Conservation (phyloP, 2,888 invertebrate genomes). For the Autographa pulchrina region DNA sequence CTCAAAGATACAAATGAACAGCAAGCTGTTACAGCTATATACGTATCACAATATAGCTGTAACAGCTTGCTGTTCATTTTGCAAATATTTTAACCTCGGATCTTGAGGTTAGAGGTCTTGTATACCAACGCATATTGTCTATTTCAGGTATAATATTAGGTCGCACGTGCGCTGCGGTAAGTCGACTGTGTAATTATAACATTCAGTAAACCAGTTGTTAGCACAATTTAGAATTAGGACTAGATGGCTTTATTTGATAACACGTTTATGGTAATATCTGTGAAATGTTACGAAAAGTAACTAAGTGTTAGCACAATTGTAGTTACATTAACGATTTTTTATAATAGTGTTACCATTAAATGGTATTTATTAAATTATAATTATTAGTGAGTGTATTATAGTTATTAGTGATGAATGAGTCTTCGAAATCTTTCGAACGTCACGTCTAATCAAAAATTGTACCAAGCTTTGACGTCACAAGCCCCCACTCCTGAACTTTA, state of each 20-base stretch:
- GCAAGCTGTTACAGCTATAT: too few relatives aligned
- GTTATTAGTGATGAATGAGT: too few relatives aligned
- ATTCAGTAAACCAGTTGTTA: conserved; percentile 1
- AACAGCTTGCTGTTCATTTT: background rate
- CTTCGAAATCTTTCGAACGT: too few relatives aligned
- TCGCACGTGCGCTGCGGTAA: background rate
- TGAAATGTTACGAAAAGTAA: background rate
- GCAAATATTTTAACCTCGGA: background rate
- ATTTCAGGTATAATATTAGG: background rate
- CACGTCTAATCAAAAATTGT: too few relatives aligned
- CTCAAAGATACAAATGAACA: too few relatives aligned
- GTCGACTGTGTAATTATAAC: conserved; percentile 1
- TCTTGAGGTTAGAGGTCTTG: background rate
- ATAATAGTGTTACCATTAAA: too few relatives aligned
- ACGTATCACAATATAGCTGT: background rate
- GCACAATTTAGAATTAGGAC: background rate
- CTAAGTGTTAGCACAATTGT: too few relatives aligned
- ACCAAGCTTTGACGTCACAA: too few relatives aligned
- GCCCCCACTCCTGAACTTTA: too few relatives aligned
- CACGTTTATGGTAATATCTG: background rate
- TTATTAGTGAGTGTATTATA: too few relatives aligned
- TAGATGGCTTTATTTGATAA: background rate
- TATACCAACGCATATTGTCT: background rate
- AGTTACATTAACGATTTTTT: too few relatives aligned
- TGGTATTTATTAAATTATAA: too few relatives aligned